Base-by-base conservation (phyloP, 2,113 vertebrate genomes). In the Hystrix cristata region DNA sequence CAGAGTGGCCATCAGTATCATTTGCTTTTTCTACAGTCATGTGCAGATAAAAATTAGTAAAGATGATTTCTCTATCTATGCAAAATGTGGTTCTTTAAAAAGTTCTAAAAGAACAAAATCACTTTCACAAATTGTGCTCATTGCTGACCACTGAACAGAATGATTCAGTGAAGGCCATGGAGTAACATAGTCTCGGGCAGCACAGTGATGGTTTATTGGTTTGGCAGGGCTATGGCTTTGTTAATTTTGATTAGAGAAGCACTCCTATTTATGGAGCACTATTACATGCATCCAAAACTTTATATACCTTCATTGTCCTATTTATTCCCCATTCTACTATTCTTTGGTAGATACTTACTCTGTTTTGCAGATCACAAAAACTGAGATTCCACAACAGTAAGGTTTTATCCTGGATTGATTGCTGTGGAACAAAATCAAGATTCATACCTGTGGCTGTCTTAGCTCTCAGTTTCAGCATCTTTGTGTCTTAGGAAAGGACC, bases 1-100 rank as follows among this genome's bases (percentile, higher is more conserved):
- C 97, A 97, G 98, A 93, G 90, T 90, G 95, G 65, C 91, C 57
- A 51, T 72, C 94, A 38, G 57, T 59, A 82, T 85, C 94, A 19
- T 96, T 94, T 60, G 89, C 59, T 34, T 25, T 87, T 86, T 94
- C 97, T 97, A 97, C 83, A 92, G 91, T 96, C 95, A 90, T 79
- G 91, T 59, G 64, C 21, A 87, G 60, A 87, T 31, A 96, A 93
- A 82, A 95, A 76, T 55, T 92, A 98, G 87, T 97, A 96, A 98
- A 98, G 31, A 57, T 79, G 80, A 92, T 96, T 95, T 98, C 80
- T 94, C 71, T 92, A 14, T n/a, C 11, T 87, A 8, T n/a, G 46
- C 43, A 71, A 86, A 60, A 43, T 86, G 88, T 88, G 83, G 23
- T 96, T 97, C 64, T 92, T 97, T 81, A 80, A 91, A 60, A 72